These are phyloP conservation scores for Phenganax stokvisi DNA, from an alignment of 92 coral and sea anemone genomes.

Conservation along the genomic window DNA sequence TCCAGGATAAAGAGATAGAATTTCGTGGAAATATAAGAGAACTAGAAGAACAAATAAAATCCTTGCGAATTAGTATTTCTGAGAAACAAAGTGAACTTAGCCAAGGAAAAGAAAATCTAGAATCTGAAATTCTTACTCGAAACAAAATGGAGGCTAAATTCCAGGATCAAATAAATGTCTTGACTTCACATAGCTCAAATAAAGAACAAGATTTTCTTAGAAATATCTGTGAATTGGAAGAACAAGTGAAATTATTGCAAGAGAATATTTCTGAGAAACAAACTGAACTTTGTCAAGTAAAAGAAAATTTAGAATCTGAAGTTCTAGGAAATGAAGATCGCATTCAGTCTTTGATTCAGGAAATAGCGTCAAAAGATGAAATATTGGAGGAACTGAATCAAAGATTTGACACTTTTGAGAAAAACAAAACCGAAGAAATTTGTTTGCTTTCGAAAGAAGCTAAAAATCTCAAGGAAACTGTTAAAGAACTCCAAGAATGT, in stretches of 20 bases:
- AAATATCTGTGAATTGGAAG: not conserved
- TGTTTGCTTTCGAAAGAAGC: not conserved
- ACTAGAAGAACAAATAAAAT: conserved; percentile 5
- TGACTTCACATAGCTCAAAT: not conserved
- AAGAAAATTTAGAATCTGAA: not conserved
- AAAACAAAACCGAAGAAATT: conserved; percentile 4
- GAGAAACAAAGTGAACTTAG: not conserved
- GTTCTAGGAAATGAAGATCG: conserved; percentile 4
- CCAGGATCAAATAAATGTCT: not conserved
- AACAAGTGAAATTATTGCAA: conserved; percentile 1
- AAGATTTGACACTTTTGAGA: conserved; percentile 4
- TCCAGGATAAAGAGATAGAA: not conserved
- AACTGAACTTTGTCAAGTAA: not conserved
- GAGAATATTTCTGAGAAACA: not conserved
- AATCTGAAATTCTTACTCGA: not conserved
- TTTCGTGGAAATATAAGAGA: not conserved
- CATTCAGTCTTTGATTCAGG: not conserved
- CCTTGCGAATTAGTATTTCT: not conserved
- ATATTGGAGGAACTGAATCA: conserved; percentile 8
- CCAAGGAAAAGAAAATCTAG: not conserved
- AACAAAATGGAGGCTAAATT: not conserved
- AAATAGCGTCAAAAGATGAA: conserved; percentile 8
- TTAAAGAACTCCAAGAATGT: not conserved
- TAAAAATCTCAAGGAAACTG: conserved; percentile 13
- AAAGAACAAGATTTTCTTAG: not conserved